These are phyloP conservation scores for Helobdella robusta DNA, from an alignment of 2,888 invertebrate species.

Conservation along the genomic window DNA sequence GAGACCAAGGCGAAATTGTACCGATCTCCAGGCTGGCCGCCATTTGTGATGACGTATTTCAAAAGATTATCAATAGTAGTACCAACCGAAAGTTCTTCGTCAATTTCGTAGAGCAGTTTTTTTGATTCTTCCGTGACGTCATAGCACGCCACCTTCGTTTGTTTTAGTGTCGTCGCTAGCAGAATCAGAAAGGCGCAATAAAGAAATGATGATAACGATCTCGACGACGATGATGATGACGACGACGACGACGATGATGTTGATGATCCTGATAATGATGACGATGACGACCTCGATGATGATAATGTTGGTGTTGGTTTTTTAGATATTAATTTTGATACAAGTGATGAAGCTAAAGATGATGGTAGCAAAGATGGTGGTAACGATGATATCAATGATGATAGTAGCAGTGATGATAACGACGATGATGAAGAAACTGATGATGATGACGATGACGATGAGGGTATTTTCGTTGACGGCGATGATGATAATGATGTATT, in stretches of 20 bases:
- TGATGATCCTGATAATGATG: slow-evolving; percentile 23
- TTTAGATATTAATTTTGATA: neutral
- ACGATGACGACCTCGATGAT: neutral
- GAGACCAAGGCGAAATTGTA: slow-evolving; percentile 11
- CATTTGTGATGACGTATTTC: neutral
- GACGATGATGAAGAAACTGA: neutral
- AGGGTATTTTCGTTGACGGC: too few species aligned
- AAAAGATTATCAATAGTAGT: slow-evolving; percentile 6
- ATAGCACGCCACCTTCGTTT: neutral
- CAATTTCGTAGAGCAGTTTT: neutral
- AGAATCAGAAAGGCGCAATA: neutral
- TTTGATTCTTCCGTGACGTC: neutral
- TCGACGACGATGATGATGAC: slow-evolving; percentile 15
- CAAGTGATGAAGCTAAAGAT: neutral
- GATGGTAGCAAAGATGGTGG: neutral
- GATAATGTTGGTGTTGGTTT: neutral
- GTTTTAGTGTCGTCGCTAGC: neutral
- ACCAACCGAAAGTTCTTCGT: slow-evolving; percentile 18
- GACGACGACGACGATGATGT: slow-evolving; percentile 14
- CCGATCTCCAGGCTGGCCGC: neutral
- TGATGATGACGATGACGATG: too few species aligned
- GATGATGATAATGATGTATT: slow-evolving; percentile 9
- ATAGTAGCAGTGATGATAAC: neutral
- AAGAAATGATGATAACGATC: slow-evolving; percentile 8
- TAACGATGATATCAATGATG: slow-evolving; percentile 5